Evolutionary conservation across 1,140 invertebrate species (phyloP), one percentile per base, ranked within the genome.

Genomic region (Rhagoletis pomonella): DNA sequence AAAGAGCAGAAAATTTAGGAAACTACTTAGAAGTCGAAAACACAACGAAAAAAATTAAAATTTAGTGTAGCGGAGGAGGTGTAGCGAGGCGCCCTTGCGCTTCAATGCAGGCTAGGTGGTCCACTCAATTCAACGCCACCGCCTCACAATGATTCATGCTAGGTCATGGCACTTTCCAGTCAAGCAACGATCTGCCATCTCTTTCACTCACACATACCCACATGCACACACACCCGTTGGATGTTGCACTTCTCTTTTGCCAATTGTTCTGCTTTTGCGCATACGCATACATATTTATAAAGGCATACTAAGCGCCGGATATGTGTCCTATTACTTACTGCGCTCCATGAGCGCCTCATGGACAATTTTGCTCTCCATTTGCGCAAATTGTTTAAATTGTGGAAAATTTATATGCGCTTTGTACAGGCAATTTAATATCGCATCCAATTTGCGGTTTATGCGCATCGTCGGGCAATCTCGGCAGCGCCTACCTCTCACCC

Each of bases 391-490:
- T 91, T 92, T 90, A 92, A 92, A 91, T 92, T 92, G 91, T 92
- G 91, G 89, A 90, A 91, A 92, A 91, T 92, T 91, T 92, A 92
- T 92, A 92, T 91, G 90, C 90, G 90, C 90, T 92, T 92, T 92
- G 90, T 90, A 92, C 91, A 92, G 90, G 89, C 91, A 91, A 92
- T 92, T 92, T 92, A 92, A 92, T 92, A 92, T 92, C 91, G 91
- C 91, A 92, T 92, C 91, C 91, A 92, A 92, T 92, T 92, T 92
- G 91, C 91, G 91, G 91, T 92, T 92, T 92, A 92, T 92, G 89
- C 91, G 90, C 91, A 91, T 91, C 90, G 89, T 88, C 90, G 88
- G 42, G 73, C n/a, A 44, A 65, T 47, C 29, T 86, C 29, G 3
- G 14, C 17, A 19, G 81, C 29, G 29, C 14, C 5, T 85, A 7